Evolutionary conservation across 2,113 vertebrate genomes (phyloP).

Genomic region (Telmatochromis sp.): DNA sequence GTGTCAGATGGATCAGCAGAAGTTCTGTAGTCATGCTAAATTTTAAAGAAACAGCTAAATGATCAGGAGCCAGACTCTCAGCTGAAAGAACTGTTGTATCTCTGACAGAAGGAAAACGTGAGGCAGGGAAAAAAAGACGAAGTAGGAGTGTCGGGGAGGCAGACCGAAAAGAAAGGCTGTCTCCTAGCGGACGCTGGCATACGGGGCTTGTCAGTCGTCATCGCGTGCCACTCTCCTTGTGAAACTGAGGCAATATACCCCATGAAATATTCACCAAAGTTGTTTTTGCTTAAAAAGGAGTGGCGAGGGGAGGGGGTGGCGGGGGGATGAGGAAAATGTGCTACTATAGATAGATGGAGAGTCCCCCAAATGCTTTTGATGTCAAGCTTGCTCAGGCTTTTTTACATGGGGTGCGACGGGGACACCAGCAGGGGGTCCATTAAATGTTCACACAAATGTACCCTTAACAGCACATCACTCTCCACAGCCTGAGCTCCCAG

Average conservation of each 20-base stretch:
- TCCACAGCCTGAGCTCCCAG: neutral
- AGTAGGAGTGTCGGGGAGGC: conserved; percentile 14
- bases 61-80: conserved; percentile 16
- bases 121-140: neutral
- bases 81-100: neutral
- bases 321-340: neutral
- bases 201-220: conserved; percentile 25
- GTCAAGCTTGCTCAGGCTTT: conserved; percentile 45
- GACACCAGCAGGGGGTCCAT: conserved; percentile 37
- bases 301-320: neutral
- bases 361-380: conserved; percentile 38
- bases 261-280: conserved; percentile 64
- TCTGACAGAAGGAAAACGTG: conserved; percentile 33
- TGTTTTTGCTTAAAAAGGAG: conserved; percentile 45
- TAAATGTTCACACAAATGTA: conserved; percentile 48
- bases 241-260: conserved; percentile 57
- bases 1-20: conserved; percentile 52
- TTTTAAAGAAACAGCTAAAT: conserved; percentile 29
- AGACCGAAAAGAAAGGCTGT: conserved; percentile 16
- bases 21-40: conserved; percentile 31
- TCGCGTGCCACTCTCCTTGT: conserved; percentile 30
- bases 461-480: neutral
- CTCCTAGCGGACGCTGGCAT: conserved; percentile 11
- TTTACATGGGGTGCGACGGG: neutral
- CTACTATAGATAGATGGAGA: conserved; percentile 1